phyloP scores from a whole-genome alignment of 2,797 vertebrate genomes.

The Girardinus metallicus region DNA sequence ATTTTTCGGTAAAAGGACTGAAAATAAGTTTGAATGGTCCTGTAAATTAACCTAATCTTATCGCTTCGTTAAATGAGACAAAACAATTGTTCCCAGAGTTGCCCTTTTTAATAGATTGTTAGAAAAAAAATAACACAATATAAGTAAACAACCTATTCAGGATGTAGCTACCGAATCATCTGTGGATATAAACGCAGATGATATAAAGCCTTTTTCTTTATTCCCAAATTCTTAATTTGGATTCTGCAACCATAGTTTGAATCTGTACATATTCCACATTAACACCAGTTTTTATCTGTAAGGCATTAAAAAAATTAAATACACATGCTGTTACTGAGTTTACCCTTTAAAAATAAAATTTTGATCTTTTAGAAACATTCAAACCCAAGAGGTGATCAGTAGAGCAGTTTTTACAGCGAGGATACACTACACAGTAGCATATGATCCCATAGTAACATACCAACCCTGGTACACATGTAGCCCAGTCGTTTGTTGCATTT shows the following conservation, averaged over 20 bases:
- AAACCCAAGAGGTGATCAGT: conserved; percentile 13
- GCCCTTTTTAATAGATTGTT: background rate
- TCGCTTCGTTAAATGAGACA: background rate
- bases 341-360: conserved; percentile 28
- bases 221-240: conserved; percentile 27
- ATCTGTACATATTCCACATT: conserved; percentile 44
- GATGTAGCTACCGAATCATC: background rate
- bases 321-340: conserved; percentile 15
- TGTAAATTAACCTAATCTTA: background rate
- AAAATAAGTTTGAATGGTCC: background rate
- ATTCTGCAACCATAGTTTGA: conserved; percentile 36
- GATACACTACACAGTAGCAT: conserved; percentile 10
- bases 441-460: conserved; percentile 2
- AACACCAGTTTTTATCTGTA: conserved; percentile 15
- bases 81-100: background rate
- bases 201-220: conserved; percentile 38
- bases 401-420: background rate
- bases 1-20: background rate
- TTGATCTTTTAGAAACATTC: conserved; percentile 13
- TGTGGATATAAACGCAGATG: conserved; percentile 10
- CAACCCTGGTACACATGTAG: conserved; percentile 18
- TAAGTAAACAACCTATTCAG: background rate
- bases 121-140: background rate
- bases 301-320: conserved; percentile 21
- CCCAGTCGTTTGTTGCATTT: background rate